These are phyloP conservation scores for Penelope pileata DNA, from an alignment of 2,113 vertebrate species.

Conservation along the genomic window DNA sequence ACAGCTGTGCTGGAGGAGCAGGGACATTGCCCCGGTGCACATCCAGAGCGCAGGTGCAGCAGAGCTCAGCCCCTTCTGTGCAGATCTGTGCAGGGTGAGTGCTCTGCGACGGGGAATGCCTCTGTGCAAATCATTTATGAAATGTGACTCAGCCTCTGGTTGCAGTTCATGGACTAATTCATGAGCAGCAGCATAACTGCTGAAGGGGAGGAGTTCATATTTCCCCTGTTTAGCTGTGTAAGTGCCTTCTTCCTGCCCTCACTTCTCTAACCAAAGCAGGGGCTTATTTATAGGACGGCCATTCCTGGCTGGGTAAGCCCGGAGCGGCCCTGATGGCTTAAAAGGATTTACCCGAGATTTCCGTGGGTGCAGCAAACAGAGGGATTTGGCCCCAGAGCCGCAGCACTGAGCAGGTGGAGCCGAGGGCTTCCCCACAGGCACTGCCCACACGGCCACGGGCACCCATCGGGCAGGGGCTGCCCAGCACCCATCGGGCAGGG, in stretches of 20 bases:
- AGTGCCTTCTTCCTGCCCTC: conserved; percentile 24
- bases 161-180: not conserved
- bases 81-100: not conserved
- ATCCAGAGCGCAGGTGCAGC: not conserved
- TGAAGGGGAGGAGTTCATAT: not conserved
- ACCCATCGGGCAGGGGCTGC: too few species aligned
- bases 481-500: too few species aligned
- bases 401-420: not conserved
- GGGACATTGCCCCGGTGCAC: not conserved
- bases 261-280: not conserved
- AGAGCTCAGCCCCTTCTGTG: not conserved
- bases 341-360: conserved; percentile 43
- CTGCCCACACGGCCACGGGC: too few species aligned
- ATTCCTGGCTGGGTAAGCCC: conserved; percentile 50
- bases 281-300: conserved; percentile 44
- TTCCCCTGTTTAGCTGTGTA: not conserved
- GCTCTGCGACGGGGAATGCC: not conserved
- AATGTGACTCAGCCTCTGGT: not conserved
- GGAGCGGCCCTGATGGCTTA: conserved; percentile 46
- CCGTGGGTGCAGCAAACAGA: not conserved
- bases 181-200: not conserved
- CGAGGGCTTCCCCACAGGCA: not conserved
- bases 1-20: not conserved
- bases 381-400: conserved; percentile 6
- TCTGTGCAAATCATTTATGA: not conserved